Base-by-base conservation (phyloP, 1,140 invertebrate species). In the Drosophila murphyi region DNA sequence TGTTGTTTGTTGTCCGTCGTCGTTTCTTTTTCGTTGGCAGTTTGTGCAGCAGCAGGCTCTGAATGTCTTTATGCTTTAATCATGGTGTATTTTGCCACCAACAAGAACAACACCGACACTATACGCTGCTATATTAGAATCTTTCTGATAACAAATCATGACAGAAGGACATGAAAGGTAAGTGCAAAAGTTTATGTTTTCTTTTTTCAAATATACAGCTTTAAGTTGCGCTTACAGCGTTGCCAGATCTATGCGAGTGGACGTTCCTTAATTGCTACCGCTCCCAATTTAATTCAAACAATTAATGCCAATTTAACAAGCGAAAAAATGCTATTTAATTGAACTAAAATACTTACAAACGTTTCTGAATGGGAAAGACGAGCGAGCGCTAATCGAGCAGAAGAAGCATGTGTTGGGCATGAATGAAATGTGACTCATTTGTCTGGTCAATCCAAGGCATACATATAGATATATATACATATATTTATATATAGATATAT, bases 101-200 rank as follows among this genome's bases (percentile, higher is more conserved):
- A 78, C 86, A 89, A 88, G 83, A 86, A 87, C 85, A 92, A 90
- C 87, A 90, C 81, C 90, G 79, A 90, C 86, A 90, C 94, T 93
- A 95, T 94, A 94, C 94, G 93, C 93, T 94, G 94, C 93, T 93
- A 94, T 94, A 94, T 93, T 95, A 95, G 94, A 93, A 94, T 91
- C 94, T 95, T 95, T 93, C 93, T 94, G 93, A 94, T 94, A 92
- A 95, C 94, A 93, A 95, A 95, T 93, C 95, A 95, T 95, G 95
- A 95, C 95, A 94, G 95, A 95, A 94, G 94, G 94, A 94, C 95
- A 94, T 95, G 95, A 95, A 94, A 95, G 95, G 95, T 95, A 94
- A 95, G 95, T 81, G 0, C 1, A 47, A 35, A 37, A 8, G 1
- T 10, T 6, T 2, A 4, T 6, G 20, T 35, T 2, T 20, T 5